phyloP scores from a whole-genome alignment of 2,888 invertebrate genomes.

The Amiota mariae region DNA sequence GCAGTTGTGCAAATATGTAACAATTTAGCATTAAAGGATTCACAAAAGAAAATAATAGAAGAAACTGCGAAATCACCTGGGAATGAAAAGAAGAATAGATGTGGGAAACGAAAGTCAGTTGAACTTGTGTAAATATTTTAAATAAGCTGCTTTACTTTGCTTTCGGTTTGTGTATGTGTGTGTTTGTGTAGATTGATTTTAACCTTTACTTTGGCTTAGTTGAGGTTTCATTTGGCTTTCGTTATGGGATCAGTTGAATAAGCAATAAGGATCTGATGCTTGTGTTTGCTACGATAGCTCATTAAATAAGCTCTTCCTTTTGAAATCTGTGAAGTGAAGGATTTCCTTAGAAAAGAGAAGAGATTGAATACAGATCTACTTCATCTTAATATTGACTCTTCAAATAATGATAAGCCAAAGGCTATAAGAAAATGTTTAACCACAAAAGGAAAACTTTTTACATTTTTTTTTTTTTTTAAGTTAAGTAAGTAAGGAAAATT shows the following conservation, averaged over 20 bases:
- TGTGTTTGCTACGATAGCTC: conserved; percentile 11
- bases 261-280: neutral
- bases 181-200: neutral
- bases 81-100: neutral
- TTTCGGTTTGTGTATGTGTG: neutral
- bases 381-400: too few species aligned
- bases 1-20: conserved; percentile 25
- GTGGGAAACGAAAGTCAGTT: neutral
- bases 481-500: too few species aligned
- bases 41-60: neutral
- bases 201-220: neutral
- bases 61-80: neutral
- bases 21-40: conserved; percentile 7
- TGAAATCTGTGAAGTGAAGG: too few species aligned
- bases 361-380: too few species aligned
- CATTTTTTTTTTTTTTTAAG: too few species aligned
- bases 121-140: conserved; percentile 24
- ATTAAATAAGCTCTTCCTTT: conserved; percentile 12
- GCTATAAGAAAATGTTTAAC: too few species aligned
- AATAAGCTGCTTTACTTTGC: conserved; percentile 13
- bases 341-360: too few species aligned
- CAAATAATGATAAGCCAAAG: too few species aligned
- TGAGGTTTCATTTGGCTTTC: neutral
- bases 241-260: neutral
- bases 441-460: too few species aligned